Conservation (phyloP, 2,797 vertebrate genomes). For the Sphenodon punctatus region DNA sequence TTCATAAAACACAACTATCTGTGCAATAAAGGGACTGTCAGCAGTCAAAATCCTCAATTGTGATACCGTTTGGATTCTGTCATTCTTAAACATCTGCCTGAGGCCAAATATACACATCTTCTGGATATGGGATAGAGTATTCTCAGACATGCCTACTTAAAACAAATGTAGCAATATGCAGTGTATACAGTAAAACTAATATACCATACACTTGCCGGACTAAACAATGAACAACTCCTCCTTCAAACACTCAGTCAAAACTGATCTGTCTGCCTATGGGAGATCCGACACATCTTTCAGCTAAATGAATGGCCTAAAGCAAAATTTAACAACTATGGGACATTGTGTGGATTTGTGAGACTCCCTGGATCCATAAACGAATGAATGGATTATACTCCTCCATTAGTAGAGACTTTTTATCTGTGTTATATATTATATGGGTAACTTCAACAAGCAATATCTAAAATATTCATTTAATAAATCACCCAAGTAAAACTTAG, state of each 20-base stretch:
- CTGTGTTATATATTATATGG: not conserved
- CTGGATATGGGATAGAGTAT: not conserved
- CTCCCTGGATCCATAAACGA: not conserved
- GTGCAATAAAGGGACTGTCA: not conserved
- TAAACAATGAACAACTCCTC: not conserved
- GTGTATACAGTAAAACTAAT: slow-evolving; percentile 1
- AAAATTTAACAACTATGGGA: not conserved
- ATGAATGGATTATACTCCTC: not conserved
- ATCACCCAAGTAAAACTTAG: not conserved
- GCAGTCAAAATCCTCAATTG: not conserved
- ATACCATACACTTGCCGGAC: not conserved
- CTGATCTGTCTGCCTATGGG: not conserved
- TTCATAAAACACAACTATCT: not conserved
- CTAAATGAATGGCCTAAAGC: not conserved
- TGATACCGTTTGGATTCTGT: not conserved
- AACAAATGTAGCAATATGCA: slow-evolving; percentile 20
- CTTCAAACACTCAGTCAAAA: not conserved
- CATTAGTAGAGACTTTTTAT: not conserved
- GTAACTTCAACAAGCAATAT: not conserved
- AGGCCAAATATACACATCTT: not conserved
- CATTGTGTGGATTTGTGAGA: not conserved
- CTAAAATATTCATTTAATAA: not conserved
- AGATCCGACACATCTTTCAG: not conserved
- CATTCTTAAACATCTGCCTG: not conserved
- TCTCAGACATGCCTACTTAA: not conserved